Conservation (phyloP, 2,113 vertebrate genomes). For the Pelusios castaneus region DNA sequence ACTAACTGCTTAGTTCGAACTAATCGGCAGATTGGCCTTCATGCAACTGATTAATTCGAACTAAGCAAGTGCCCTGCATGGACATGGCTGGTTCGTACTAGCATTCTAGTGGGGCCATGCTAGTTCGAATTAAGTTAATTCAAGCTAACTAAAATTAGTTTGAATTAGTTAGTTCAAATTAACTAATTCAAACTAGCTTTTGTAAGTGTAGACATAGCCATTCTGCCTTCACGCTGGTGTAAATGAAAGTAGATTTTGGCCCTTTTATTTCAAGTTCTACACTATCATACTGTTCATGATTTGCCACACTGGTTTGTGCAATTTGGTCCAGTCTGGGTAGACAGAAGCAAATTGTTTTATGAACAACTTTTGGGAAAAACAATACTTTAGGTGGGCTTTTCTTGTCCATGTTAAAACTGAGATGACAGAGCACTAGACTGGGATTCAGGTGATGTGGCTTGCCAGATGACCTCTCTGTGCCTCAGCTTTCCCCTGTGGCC, state of each 20-base stretch:
- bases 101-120: no score
- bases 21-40: no score
- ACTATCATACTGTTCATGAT: neutral
- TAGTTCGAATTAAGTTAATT: no score
- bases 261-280: neutral
- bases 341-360: rapidly evolving
- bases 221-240: neutral
- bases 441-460: no score
- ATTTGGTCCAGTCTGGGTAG: rapidly evolving
- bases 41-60: no score
- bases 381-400: neutral
- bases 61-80: no score
- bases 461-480: neutral
- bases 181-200: no score
- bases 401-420: rapidly evolving
- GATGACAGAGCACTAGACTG: neutral
- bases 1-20: no score
- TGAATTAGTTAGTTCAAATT: no score
- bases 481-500: neutral
- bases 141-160: no score
- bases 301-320: neutral
- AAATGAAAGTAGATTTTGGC: neutral
- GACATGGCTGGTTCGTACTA: no score
- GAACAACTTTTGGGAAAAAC: neutral
- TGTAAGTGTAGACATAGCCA: neutral